Percentiles rank a stretch among this genome's conserved stretches.
These are phyloP conservation scores for Phymastichus coffea DNA, from an alignment of 1,140 invertebrate genomes.

Conservation along the genomic window DNA sequence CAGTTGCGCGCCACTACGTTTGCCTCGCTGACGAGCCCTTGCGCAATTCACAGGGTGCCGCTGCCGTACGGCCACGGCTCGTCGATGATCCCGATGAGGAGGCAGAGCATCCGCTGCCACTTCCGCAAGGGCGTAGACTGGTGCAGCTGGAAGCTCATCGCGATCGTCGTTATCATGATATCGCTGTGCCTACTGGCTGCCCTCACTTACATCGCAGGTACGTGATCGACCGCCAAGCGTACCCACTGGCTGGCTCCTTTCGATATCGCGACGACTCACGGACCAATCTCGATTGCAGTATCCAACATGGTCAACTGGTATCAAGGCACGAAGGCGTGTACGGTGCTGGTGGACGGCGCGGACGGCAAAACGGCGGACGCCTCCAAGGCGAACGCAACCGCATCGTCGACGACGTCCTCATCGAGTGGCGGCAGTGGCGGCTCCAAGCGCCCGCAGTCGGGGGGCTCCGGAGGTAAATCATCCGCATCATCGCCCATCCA, in stretches of 20 bases:
- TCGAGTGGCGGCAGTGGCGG: constrained; percentile 52
- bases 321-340: constrained; percentile 75
- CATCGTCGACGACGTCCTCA: constrained; percentile 61
- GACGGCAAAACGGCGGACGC: constrained; percentile 60
- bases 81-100: constrained; percentile 55
- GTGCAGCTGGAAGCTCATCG: constrained; percentile 89
- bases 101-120: constrained; percentile 68
- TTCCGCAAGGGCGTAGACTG: constrained; percentile 85
- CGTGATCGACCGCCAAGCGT: too few species aligned
- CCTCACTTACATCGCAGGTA: constrained; percentile 86
- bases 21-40: too few species aligned
- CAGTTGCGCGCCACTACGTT: too few species aligned
- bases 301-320: constrained; percentile 81
- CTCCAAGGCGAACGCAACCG: background rate
- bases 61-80: constrained; percentile 53
- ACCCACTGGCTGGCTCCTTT: too few species aligned
- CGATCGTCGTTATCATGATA: constrained; percentile 81
- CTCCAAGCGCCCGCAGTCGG: constrained; percentile 50
- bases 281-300: constrained; percentile 62
- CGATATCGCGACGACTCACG: too few species aligned
- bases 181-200: constrained; percentile 78
- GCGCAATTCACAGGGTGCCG: constrained; percentile 43
- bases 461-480: constrained; percentile 63
- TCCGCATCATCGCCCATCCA: too few species aligned
- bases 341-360: constrained; percentile 74